Evolutionary conservation across 2,888 invertebrate species (phyloP).

Genomic region (Melitaea athalia): DNA sequence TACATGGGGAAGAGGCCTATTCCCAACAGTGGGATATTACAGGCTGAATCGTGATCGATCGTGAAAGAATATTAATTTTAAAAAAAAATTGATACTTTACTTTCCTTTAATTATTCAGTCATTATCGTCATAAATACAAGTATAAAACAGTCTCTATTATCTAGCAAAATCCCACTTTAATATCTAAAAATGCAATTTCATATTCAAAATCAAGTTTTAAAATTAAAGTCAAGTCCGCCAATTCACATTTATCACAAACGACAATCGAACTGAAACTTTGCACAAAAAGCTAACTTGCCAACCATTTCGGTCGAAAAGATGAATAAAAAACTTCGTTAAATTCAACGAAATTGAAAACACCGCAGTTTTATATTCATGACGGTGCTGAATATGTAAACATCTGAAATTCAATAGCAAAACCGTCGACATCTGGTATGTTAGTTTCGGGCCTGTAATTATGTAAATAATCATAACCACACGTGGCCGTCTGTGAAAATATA

Average conservation of each 20-base stretch:
- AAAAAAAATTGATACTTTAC: not conserved
- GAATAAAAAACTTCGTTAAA: not conserved
- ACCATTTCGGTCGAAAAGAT: not conserved
- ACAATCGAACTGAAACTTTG: not conserved
- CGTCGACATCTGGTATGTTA: constrained; percentile 19
- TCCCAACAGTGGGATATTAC: no score
- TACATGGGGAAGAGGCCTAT: no score
- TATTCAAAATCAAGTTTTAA: not conserved
- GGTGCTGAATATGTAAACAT: constrained; percentile 13
- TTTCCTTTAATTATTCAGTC: not conserved
- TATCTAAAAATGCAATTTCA: not conserved
- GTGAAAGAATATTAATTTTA: no score
- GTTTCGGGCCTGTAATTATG: constrained; percentile 52
- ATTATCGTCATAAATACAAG: not conserved
- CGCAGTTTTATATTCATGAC: constrained; percentile 8
- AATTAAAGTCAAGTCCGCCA: not conserved
- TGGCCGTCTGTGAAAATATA: constrained; percentile 50
- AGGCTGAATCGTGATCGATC: no score
- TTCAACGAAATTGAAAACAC: not conserved
- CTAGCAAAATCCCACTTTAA: not conserved
- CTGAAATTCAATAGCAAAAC: constrained; percentile 19
- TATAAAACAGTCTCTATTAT: not conserved
- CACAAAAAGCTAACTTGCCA: not conserved
- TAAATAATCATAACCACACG: constrained; percentile 52
- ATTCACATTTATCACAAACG: not conserved